Conservation (phyloP, 2,888 invertebrate genomes). For the Urechis unicinctus region DNA sequence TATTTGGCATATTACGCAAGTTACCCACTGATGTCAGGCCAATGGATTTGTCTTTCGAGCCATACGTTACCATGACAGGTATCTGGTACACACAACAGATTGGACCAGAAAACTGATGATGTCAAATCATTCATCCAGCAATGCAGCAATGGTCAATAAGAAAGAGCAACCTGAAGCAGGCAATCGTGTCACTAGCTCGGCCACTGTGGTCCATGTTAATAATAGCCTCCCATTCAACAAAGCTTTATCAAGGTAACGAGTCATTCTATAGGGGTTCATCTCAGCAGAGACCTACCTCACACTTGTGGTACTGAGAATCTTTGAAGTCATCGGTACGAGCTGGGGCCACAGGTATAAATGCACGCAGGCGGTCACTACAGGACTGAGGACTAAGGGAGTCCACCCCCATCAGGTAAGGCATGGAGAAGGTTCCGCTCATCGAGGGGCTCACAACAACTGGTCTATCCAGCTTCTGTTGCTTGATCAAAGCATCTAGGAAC, state of each 20-base stretch:
- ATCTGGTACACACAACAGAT: slow-evolving; percentile 33
- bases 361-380: slow-evolving; percentile 30
- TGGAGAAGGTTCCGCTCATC: slow-evolving; percentile 52
- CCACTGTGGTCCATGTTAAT: no score
- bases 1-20: slow-evolving; percentile 46
- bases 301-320: slow-evolving; percentile 23
- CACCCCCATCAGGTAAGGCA: slow-evolving; percentile 47
- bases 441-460: slow-evolving; percentile 54
- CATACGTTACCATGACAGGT: slow-evolving; percentile 53
- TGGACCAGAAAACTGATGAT: not conserved
- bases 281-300: slow-evolving; percentile 31
- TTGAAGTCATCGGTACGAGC: slow-evolving; percentile 34
- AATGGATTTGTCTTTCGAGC: slow-evolving; percentile 48
- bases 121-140: no score
- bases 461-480: slow-evolving; percentile 28
- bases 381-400: slow-evolving; percentile 30
- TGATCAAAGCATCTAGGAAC: slow-evolving; percentile 29
- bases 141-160: no score
- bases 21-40: slow-evolving; percentile 40
- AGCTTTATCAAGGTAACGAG: no score
- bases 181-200: not conserved
- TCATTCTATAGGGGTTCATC: no score
- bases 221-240: no score
- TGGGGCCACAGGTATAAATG: slow-evolving; percentile 52
- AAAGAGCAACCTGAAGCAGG: not conserved